Evolutionary conservation across 2,888 invertebrate genomes (phyloP).

Genomic region (Phania funesta): DNA sequence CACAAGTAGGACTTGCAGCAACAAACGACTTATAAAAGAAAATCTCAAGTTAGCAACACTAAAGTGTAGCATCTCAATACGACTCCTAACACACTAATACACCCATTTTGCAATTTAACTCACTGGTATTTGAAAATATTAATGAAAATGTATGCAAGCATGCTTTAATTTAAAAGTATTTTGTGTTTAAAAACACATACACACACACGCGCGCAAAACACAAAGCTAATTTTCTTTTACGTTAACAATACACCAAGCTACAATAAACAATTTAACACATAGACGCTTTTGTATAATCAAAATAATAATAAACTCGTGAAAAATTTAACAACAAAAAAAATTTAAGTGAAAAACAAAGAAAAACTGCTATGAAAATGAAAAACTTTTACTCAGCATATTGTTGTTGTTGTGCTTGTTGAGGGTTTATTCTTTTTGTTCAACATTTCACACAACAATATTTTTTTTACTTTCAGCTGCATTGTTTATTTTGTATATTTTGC

Average conservation of each 20-base stretch:
- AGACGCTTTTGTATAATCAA: constrained; percentile 56
- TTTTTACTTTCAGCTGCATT: constrained; percentile 13
- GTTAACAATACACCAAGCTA: constrained; percentile 49
- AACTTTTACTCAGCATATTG: constrained; percentile 39
- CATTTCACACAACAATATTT: not conserved
- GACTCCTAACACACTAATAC: not conserved
- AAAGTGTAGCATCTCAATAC: not conserved
- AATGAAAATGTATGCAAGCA: not conserved
- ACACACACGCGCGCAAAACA: not conserved
- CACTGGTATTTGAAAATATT: not conserved
- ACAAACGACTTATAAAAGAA: not conserved
- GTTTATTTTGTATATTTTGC: constrained; percentile 34
- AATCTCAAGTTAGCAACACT: not conserved
- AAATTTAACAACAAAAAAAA: constrained; percentile 2
- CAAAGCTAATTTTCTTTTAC: constrained; percentile 51
- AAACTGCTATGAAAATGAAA: constrained; percentile 23
- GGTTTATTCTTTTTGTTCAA: constrained; percentile 1
- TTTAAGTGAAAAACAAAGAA: constrained; percentile 11
- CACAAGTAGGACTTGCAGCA: not conserved
- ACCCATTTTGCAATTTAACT: not conserved
- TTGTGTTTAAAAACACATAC: not conserved
- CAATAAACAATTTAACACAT: constrained; percentile 61
- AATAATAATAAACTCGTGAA: constrained; percentile 25
- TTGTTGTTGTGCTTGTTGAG: not conserved
- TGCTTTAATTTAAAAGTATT: not conserved